phyloP scores from a whole-genome alignment of 2,888 invertebrate species.

The Spodoptera exigua region DNA sequence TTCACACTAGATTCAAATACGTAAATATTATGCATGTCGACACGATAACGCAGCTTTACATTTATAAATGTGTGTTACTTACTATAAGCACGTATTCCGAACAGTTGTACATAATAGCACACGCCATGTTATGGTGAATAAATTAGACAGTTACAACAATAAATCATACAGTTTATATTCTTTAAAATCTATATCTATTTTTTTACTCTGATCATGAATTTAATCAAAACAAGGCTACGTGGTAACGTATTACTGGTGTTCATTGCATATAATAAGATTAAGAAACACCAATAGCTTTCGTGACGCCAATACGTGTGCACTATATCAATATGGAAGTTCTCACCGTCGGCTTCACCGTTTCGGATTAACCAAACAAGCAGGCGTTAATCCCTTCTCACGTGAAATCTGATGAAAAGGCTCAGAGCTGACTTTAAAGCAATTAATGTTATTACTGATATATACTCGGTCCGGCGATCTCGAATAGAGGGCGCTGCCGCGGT shows the following conservation, averaged over 20 bases:
- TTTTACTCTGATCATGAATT: neutral
- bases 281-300: conserved; percentile 54
- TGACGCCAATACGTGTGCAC: conserved; percentile 59
- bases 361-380: conserved; percentile 83
- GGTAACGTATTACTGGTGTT: conserved; percentile 32
- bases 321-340: conserved; percentile 69
- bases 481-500: conserved; percentile 66
- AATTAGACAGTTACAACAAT: conserved; percentile 10
- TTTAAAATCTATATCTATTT: no score
- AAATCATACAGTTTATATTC: conserved; percentile 24
- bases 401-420: conserved; percentile 79
- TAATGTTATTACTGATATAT: conserved; percentile 76
- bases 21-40: conserved; percentile 21
- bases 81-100: no score
- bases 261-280: conserved; percentile 48
- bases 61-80: no score
- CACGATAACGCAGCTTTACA: conserved; percentile 15
- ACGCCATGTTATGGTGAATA: conserved; percentile 1
- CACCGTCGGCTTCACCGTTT: conserved; percentile 66
- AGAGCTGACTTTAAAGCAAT: conserved; percentile 62
- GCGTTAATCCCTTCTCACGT: conserved; percentile 83
- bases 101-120: neutral
- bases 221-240: conserved; percentile 17
- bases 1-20: conserved; percentile 56
- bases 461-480: conserved; percentile 61